Evolutionary conservation across 2,113 vertebrate species (phyloP), one percentile per base, ranked within the genome.

Genomic region (Machaerirhynchus nigripectus): DNA sequence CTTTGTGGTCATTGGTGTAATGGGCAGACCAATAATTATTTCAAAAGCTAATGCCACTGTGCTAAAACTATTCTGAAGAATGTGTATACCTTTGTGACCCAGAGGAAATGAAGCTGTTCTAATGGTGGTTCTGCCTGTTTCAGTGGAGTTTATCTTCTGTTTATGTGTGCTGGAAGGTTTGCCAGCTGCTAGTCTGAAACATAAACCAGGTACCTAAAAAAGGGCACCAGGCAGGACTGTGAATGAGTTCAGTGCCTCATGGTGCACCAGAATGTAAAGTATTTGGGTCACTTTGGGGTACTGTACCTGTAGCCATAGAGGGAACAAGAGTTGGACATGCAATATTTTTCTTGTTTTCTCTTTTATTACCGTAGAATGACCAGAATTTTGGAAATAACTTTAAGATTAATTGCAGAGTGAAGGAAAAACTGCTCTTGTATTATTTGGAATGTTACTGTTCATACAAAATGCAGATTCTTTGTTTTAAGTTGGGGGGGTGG

Each of bases 341-440:
- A 75, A n/a, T 92, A 68, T 89, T 96, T 94, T 90, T 78, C 52
- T 97, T 84, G 83, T 89, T 56, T 78, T 80, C 33, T 39, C 27
- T 78, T 88, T 84, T 47, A 15, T 81, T 93, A 53, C 64, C 2
- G 6, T 39, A 89, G 44, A 81, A 77, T 64, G 39, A 90, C 47
- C 21, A 86, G 60, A 75, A 92, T 89, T 94, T 78, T 94, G 79
- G 35, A 95, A 91, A 49, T 73, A 59, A 61, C 49, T 71, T 78
- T 19, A 83, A 74, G 59, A n/a, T 86, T 67, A 77, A 12, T 88
- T 86, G 28, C 46, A 80, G 67, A 67, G 35, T 31, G 52, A 78
- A 84, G 46, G 76, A 76, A 84, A 75, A 84, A 53, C 39, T 7
- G 2, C 9, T 22, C 22, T 86, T 7, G 1, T 83, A 17, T 49